Evolutionary conservation across 1,140 invertebrate genomes (phyloP).

Genomic region (Caenorhabditis briggsae): DNA sequence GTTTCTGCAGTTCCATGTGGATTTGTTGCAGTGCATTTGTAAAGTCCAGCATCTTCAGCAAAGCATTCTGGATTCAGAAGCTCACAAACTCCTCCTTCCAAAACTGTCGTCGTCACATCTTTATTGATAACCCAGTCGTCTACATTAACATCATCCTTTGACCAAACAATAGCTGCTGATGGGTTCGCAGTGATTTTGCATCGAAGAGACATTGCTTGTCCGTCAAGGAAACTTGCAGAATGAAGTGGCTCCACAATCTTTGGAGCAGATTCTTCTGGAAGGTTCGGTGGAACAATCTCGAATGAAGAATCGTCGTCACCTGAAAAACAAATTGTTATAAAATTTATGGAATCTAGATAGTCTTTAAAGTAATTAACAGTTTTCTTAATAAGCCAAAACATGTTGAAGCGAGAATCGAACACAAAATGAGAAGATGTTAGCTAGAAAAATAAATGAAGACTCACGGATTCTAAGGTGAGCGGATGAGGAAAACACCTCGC

Average conservation of each 20-base stretch:
- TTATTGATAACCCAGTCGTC: constrained; percentile 62
- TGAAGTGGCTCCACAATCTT: constrained; percentile 64
- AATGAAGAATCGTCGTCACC: constrained; percentile 57
- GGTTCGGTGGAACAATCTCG: constrained; percentile 59
- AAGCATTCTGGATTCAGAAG: constrained; percentile 57
- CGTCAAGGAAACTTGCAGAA: constrained; percentile 56
- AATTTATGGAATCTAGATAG: neutral
- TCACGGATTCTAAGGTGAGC: constrained; percentile 54
- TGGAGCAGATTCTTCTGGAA: constrained; percentile 63
- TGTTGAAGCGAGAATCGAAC: neutral
- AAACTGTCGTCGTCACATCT: constrained; percentile 54
- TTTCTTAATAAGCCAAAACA: neutral
- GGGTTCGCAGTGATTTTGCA: constrained; percentile 61
- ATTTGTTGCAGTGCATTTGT: constrained; percentile 63
- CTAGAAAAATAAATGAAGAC: neutral
- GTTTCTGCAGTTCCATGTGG: constrained; percentile 64
- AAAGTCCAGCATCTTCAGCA: constrained; percentile 61
- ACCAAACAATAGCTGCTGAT: constrained; percentile 61
- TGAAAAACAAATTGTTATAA: neutral
- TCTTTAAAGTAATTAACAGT: neutral
- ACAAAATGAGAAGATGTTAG: neutral
- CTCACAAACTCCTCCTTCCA: constrained; percentile 62
- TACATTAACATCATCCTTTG: constrained; percentile 61
- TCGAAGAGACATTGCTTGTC: constrained; percentile 62
- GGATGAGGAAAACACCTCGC: constrained; percentile 51